A percentile compares a stretch with the other conserved stretches of the same genome.
Evolutionary conservation across 1,140 invertebrate genomes (phyloP).

Genomic region (Camponotus floridanus): DNA sequence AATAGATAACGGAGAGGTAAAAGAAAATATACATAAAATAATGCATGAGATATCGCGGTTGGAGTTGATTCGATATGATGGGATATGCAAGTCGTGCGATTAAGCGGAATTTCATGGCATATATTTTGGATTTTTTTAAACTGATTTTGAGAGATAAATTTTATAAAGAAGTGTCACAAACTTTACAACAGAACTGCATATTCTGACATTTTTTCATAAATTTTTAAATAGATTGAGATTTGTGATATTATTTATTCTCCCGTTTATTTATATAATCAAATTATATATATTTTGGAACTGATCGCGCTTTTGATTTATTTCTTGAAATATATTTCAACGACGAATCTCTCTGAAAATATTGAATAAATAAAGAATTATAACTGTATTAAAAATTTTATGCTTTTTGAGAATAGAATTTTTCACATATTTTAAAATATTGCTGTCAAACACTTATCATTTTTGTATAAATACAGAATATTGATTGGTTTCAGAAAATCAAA

Average conservation of each 20-base stretch:
- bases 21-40: slow-evolving; percentile 45
- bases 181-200: background rate
- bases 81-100: background rate
- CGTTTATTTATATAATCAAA: background rate
- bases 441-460: background rate
- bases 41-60: background rate
- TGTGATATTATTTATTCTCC: background rate
- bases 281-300: background rate
- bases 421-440: background rate
- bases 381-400: background rate
- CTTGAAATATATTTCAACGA: background rate
- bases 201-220: background rate
- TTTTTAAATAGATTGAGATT: background rate
- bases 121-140: background rate
- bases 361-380: slow-evolving; percentile 4
- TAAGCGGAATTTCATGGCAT: background rate
- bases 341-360: slow-evolving; percentile 8
- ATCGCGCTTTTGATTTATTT: background rate
- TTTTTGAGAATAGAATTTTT: background rate
- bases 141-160: background rate
- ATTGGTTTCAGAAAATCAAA: background rate
- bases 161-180: background rate
- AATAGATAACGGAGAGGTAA: background rate
- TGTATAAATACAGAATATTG: background rate
- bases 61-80: slow-evolving; percentile 35